Base-by-base conservation (phyloP, 2,113 vertebrate genomes). In the Trochalopteron elliotii region DNA sequence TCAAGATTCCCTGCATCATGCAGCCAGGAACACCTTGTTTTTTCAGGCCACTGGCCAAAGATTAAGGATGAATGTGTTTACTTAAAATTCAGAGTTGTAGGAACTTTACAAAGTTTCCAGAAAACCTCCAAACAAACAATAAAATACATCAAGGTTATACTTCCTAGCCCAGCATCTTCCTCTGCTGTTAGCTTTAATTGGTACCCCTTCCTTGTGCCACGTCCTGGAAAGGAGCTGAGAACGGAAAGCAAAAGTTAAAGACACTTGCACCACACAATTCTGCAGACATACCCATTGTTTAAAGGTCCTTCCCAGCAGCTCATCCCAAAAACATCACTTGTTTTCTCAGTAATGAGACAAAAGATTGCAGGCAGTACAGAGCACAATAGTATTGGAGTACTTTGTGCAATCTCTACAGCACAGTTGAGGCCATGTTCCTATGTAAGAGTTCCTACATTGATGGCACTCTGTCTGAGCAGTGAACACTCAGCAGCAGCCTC, bases 381-480 rank as follows among this genome's bases (percentile, higher is more conserved):
- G n/a, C 30, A 19, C 5, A 56, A 25, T 2, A 57, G 40, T 22
- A 72, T 10, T 77, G 67, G 28, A 83, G 79, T 17, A 33, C 59
- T 42, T 24, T 3, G 4, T 28, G 61, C 1, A 2, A 39, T 72
- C 57, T 87, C 70, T 45, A 68, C 60, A 65, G 78, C 50, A 42
- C 2, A 1, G 49, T 5, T 72, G 20, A 68, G 90, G 63, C 15
- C 1, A 6, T 3, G 12, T 18, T 88, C 45, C 56, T 27, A 0
- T 7, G 30, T 1, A 33, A 49, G 23, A 15, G 55, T 15, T 49
- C 68, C 53, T 14, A 1, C 4, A 0, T 0, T 18, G 65, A 15
- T 19, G 16, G 33, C 21, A 13, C 23, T 60, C 61, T 24, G 11
- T 1, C 7, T 3, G 28, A 72, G 75, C 57, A n/a, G 49, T 6